These are phyloP conservation scores for Neocrepidodera transversa DNA, from an alignment of 2,888 invertebrate genomes.

Conservation along the genomic window DNA sequence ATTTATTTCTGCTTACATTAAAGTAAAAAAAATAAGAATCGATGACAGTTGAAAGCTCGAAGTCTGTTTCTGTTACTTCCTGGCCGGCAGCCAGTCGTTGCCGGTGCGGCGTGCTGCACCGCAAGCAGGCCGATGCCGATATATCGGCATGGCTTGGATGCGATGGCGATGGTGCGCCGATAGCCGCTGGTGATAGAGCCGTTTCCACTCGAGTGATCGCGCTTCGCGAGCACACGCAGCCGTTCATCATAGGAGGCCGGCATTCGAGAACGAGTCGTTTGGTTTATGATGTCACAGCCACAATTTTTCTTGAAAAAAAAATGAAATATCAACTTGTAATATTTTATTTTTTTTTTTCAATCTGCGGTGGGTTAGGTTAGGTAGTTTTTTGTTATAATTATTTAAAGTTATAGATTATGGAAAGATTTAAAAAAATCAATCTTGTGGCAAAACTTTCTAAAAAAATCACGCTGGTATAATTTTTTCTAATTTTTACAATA, in stretches of 20 bases:
- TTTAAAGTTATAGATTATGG: no score
- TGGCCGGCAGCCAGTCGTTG: slow-evolving; percentile 48
- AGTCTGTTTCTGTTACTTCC: slow-evolving; percentile 39
- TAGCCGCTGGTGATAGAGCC: slow-evolving; percentile 45
- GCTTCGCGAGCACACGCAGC: slow-evolving; percentile 42
- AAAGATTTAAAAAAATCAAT: no score
- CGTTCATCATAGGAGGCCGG: slow-evolving; percentile 39
- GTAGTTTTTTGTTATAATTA: no score
- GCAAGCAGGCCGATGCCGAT: slow-evolving; percentile 10
- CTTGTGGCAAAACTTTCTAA: no score
- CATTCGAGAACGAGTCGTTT: background rate
- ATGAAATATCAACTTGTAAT: no score
- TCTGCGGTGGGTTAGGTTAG: no score
- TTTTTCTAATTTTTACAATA: no score
- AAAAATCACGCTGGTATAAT: no score
- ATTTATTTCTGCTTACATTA: no score
- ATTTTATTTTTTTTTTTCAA: no score
- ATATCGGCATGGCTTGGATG: slow-evolving; percentile 3
- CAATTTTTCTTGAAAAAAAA: no score
- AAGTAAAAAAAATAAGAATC: slow-evolving; percentile 1
- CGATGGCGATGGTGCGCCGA: slow-evolving; percentile 26
- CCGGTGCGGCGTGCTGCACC: background rate
- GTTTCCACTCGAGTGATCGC: slow-evolving; percentile 48
- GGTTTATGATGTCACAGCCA: slow-evolving; percentile 6
- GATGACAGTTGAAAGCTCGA: background rate